Evolutionary conservation across 2,888 invertebrate genomes (phyloP), one percentile per base, ranked within the genome.

Genomic region (Crossocerus cetratus): DNA sequence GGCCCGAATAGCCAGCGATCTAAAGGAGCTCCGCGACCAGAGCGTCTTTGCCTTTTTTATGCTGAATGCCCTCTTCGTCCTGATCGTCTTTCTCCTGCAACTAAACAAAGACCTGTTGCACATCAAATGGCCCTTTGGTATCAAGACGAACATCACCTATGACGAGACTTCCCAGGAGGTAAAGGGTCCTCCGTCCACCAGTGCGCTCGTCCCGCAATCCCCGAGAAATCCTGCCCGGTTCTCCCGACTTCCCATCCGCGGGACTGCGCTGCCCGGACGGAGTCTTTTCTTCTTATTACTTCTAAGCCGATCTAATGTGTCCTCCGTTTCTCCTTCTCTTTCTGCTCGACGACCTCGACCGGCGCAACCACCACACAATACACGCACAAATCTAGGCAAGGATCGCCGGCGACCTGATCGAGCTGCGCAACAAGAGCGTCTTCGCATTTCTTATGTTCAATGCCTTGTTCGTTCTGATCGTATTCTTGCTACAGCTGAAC

Each of bases 361-460:
- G 32, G 32, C 8, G 3, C 32, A 32, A 32, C 32, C 4, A 3
- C 8, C 1, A 32, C 32, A 32, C 0, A 32, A 32, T 1, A 32
- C 5, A 32, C 3, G 11, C 5, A 32, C 32, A 2, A 32, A 32
- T 32, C 97, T 16, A 49, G 96, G 96, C 94, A 90, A 94, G 97
- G 91, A 95, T 97, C 89, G 97, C 97, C 89, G 93, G 93, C 88
- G 98, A 98, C 92, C 93, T 99, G 91, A 94, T 96, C 91, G 98
- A 98, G 91, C 94, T 99, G 90, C 94, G 99, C 90, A 99, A 99
- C 94, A 98, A 98, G 92, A 97, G 97, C 89, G 97, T 98, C 90
- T 98, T 98, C 92, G 97, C 97, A 91, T 98, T 99, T 95, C 96
- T 99, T 93, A 99, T 99, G 98, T 96, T 99, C 94, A 99, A 99